Evolutionary conservation across 2,113 vertebrate species (phyloP), one percentile per base, ranked within the genome.

Genomic region (Leuciscus idus): DNA sequence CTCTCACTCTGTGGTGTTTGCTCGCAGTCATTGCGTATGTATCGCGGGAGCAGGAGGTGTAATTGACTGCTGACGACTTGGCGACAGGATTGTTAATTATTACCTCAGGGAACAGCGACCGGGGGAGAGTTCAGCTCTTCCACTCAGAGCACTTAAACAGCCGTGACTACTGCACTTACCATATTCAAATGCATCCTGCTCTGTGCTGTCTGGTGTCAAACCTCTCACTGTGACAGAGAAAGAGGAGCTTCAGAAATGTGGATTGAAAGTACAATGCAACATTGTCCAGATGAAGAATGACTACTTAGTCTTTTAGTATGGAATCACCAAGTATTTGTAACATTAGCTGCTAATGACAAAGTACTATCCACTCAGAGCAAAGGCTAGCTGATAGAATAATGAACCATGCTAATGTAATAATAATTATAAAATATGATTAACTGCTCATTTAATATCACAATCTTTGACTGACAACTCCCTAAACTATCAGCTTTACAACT

Each of bases 1-100:
- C 91, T 93, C 92, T 91, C 89, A 73, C 92, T 89, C 88, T 88
- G 87, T 86, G 68, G 91, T 91, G 87, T 93, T 90, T 57, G 92
- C 93, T 93, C 26, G 90, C 91, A 93, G 94, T 94, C 93, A 94
- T 90, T 92, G 91, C 57, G 89, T 90, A 91, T 43, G 91, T 90
- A 92, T 90, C 86, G 90, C 88, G 28, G 79, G 92, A 93, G 91
- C 91, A 87, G 86, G 89, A 93, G 91, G 92, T 93, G 93, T 95
- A 95, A 95, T 95, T 95, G 94, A 95, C 94, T 94, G 92, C 92
- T 92, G 93, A 94, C 92, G 92, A 93, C 93, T 93, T 83, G 64
- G 88, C 90, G 91, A 92, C 93, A 91, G 90, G 90, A 92, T 92
- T 94, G 93, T 95, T 95, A 95, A 95, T 94, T 95, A 93, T 94